These are phyloP conservation scores for Drosophila nigricruria DNA, from an alignment of 2,888 invertebrate species.

Conservation along the genomic window DNA sequence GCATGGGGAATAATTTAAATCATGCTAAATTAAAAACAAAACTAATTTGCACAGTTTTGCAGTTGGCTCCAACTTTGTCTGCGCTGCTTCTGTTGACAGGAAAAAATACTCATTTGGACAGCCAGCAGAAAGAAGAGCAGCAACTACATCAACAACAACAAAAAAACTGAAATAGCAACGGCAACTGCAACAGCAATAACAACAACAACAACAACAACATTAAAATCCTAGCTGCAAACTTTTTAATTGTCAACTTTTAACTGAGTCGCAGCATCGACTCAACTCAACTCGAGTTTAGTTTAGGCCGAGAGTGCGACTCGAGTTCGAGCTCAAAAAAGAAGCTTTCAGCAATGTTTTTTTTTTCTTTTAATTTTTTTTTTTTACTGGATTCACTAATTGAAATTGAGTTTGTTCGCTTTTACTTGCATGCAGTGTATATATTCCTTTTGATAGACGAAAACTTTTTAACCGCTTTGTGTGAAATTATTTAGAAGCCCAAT, in stretches of 20 bases:
- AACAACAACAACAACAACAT: slow-evolving; percentile 28
- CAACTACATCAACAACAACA: slow-evolving; percentile 20
- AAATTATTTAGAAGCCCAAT: slow-evolving; percentile 30
- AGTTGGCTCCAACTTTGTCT: slow-evolving; percentile 62
- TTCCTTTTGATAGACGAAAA: slow-evolving; percentile 19
- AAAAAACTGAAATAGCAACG: slow-evolving; percentile 30
- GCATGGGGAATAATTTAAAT: slow-evolving; percentile 53
- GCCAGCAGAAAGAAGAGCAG: slow-evolving; percentile 18
- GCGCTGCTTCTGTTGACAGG: slow-evolving; percentile 42
- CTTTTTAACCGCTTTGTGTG: slow-evolving; percentile 13
- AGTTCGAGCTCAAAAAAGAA: slow-evolving; percentile 26
- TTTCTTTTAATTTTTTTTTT: slow-evolving; percentile 5
- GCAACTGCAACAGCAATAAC: slow-evolving; percentile 25
- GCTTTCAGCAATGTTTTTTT: slow-evolving; percentile 22
- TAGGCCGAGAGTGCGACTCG: slow-evolving; percentile 15
- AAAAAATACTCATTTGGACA: slow-evolving; percentile 58
- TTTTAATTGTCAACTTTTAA: slow-evolving; percentile 80
- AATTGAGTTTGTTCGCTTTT: slow-evolving; percentile 51
- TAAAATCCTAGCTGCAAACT: slow-evolving; percentile 64
- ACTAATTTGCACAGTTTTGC: slow-evolving; percentile 75
- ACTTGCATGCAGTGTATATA: not conserved
- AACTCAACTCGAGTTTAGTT: slow-evolving; percentile 19
- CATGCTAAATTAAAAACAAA: slow-evolving; percentile 66
- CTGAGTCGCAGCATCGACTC: slow-evolving; percentile 46
- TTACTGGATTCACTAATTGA: slow-evolving; percentile 57